Evolutionary conservation across 2,113 vertebrate genomes (phyloP).

Genomic region (Prionailurus bengalensis): DNA sequence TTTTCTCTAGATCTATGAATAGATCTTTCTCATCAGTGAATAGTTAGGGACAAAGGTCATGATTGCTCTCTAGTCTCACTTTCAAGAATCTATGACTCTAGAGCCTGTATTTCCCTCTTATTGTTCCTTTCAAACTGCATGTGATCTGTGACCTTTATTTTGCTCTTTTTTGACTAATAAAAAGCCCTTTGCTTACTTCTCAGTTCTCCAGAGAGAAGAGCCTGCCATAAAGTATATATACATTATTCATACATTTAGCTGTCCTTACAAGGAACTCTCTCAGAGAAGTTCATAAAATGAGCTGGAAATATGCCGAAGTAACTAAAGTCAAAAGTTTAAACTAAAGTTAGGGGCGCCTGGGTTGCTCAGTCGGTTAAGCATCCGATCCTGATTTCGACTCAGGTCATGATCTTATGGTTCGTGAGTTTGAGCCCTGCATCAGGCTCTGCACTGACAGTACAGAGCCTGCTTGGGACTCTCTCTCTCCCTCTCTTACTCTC

Average conservation of each 20-base stretch:
- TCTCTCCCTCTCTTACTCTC: too few species aligned
- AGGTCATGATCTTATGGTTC: neutral
- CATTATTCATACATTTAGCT: neutral
- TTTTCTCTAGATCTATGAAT: constrained; percentile 11
- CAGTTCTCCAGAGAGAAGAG: neutral
- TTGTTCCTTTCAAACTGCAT: neutral
- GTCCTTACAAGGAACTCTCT: constrained; percentile 8
- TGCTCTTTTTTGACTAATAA: neutral
- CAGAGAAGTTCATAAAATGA: neutral
- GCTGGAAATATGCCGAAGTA: constrained; percentile 37
- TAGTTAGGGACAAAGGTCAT: neutral
- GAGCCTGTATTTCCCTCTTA: neutral
- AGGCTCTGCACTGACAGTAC: too few species aligned
- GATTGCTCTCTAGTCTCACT: neutral
- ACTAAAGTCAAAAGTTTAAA: constrained; percentile 52
- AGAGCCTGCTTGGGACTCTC: too few species aligned
- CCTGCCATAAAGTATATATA: neutral
- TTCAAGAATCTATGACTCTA: neutral
- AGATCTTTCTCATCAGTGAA: neutral
- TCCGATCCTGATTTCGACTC: neutral
- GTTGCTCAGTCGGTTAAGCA: neutral
- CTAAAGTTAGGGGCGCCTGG: neutral
- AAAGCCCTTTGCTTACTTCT: neutral
- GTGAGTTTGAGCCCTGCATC: too few species aligned
- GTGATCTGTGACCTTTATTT: neutral